Evolutionary conservation across 2,113 vertebrate species (phyloP).

Genomic region (Neopipo cinnamomea): DNA sequence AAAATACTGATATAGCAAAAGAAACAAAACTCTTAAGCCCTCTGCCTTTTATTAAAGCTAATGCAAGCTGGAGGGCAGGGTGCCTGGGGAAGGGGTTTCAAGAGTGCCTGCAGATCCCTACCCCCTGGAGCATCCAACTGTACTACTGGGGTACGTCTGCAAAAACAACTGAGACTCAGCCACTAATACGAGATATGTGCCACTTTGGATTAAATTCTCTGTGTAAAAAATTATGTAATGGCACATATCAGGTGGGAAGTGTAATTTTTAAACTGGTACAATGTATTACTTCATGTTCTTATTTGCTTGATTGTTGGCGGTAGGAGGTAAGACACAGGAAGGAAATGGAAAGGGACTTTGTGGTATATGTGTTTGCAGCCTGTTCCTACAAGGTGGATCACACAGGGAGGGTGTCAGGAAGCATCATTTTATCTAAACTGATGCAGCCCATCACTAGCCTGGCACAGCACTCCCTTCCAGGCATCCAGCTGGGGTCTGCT

Average conservation of each 20-base stretch:
- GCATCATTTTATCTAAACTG: not conserved
- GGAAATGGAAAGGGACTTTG: not conserved
- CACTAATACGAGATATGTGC: not conserved
- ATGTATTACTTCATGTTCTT: not conserved
- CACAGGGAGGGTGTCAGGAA: not conserved
- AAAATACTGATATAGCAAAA: not conserved
- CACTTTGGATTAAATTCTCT: not conserved
- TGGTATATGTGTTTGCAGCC: not conserved
- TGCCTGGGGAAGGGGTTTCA: not conserved
- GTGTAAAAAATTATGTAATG: not conserved
- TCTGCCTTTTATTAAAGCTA: not conserved
- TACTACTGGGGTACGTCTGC: not conserved
- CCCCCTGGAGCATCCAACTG: rapidly evolving
- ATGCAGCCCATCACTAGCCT: not conserved
- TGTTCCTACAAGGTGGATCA: not conserved
- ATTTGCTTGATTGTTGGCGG: not conserved
- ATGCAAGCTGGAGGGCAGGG: not conserved
- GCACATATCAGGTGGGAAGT: not conserved
- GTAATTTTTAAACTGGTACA: not conserved
- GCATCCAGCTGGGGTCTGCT: not conserved
- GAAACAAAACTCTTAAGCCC: not conserved
- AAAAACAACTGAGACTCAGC: not conserved
- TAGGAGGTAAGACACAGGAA: not conserved
- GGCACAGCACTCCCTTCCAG: not conserved
- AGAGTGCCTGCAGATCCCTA: not conserved